These are phyloP conservation scores for Ceratina australensis DNA, from an alignment of 1,140 invertebrate genomes.

Conservation along the genomic window DNA sequence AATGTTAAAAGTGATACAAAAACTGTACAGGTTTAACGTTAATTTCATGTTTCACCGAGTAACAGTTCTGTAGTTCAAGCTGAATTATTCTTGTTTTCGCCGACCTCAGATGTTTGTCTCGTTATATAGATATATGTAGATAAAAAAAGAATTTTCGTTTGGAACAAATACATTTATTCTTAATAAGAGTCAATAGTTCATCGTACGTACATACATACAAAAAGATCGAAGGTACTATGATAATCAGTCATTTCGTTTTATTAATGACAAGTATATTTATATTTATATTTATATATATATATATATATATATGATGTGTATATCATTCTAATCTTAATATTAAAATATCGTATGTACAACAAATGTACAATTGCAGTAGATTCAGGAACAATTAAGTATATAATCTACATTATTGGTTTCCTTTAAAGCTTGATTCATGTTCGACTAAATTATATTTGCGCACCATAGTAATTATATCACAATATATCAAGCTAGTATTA, in stretches of 20 bases:
- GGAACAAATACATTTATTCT: slow-evolving; percentile 32
- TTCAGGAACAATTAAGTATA: slow-evolving; percentile 74
- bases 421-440: slow-evolving; percentile 43
- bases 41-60: slow-evolving; percentile 51
- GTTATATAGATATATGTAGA: slow-evolving; percentile 1
- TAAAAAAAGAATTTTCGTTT: not conserved
- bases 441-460: slow-evolving; percentile 59
- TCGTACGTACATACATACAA: slow-evolving; percentile 15
- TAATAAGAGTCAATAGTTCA: slow-evolving; percentile 9
- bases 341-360: slow-evolving; percentile 73
- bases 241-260: slow-evolving; percentile 57
- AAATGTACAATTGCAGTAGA: slow-evolving; percentile 74
- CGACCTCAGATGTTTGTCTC: slow-evolving; percentile 15
- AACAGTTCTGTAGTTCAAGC: slow-evolving; percentile 18
- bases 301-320: slow-evolving; percentile 52
- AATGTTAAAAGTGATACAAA: slow-evolving; percentile 44
- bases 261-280: slow-evolving; percentile 64
- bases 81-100: slow-evolving; percentile 32
- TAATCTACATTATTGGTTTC: slow-evolving; percentile 53
- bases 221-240: slow-evolving; percentile 26
- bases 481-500: slow-evolving; percentile 63
- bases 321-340: slow-evolving; percentile 68
- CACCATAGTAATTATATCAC: slow-evolving; percentile 67
- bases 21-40: slow-evolving; percentile 49
- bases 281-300: slow-evolving; percentile 12